These are phyloP conservation scores for Columbina picui DNA, from an alignment of 2,113 vertebrate genomes.

Conservation along the genomic window DNA sequence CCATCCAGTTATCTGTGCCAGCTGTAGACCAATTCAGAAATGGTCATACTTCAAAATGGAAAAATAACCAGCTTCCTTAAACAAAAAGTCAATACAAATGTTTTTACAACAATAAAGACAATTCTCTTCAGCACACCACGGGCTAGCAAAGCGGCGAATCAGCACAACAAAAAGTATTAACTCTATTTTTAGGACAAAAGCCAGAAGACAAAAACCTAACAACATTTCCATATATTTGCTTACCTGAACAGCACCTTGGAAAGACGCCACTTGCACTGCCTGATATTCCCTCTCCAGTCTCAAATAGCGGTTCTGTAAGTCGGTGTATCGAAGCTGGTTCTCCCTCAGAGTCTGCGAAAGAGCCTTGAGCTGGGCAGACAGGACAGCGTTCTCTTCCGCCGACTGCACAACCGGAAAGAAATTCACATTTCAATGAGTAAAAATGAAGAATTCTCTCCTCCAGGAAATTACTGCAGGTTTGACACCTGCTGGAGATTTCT, in stretches of 20 bases:
- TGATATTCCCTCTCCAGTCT: constrained; percentile 81
- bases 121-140: not conserved
- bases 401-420: constrained; percentile 78
- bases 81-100: not conserved
- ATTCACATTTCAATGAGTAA: not conserved
- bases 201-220: not conserved
- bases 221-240: not conserved
- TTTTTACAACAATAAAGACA: not conserved
- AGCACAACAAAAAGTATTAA: not conserved
- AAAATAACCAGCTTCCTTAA: not conserved
- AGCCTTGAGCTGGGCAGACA: constrained; percentile 79
- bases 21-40: not conserved
- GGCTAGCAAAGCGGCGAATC: not conserved
- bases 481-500: not conserved
- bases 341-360: constrained; percentile 85
- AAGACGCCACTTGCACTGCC: constrained; percentile 28
- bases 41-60: not conserved
- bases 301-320: constrained; percentile 80
- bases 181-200: not conserved
- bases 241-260: constrained; percentile 62
- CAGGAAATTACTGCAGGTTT: not conserved
- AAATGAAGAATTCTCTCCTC: not conserved
- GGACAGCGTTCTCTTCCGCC: constrained; percentile 79
- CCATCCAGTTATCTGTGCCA: not conserved
- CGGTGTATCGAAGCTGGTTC: constrained; percentile 74